A percentile compares a stretch with the other conserved stretches of the same genome.
These are phyloP conservation scores for Catocala fraxini DNA, from an alignment of 2,888 invertebrate genomes.

Conservation along the genomic window DNA sequence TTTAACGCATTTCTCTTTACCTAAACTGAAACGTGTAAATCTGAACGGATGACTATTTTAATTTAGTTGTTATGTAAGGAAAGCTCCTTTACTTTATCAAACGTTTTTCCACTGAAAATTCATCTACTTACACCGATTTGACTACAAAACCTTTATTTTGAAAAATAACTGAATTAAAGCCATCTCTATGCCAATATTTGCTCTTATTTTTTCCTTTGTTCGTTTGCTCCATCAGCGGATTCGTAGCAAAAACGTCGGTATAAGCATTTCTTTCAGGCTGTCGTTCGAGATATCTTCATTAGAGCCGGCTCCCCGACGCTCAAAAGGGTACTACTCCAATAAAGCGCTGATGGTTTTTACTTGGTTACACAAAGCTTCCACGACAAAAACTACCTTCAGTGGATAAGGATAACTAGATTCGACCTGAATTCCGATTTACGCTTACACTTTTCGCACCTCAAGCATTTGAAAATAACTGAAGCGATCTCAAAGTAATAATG, in stretches of 20 bases:
- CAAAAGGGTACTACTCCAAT: slow-evolving; percentile 47
- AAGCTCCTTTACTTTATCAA: slow-evolving; percentile 1
- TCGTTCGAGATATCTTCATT: slow-evolving; percentile 49
- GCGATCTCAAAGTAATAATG: background rate
- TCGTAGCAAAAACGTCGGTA: slow-evolving; percentile 40
- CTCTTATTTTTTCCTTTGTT: slow-evolving; percentile 22
- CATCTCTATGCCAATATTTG: slow-evolving; percentile 26
- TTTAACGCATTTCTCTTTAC: no score
- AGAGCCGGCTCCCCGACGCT: slow-evolving; percentile 32
- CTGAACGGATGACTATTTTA: no score
- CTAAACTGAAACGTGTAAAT: no score
- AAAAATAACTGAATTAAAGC: slow-evolving; percentile 21
- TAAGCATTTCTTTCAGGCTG: slow-evolving; percentile 43
- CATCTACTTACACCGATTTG: slow-evolving; percentile 5
- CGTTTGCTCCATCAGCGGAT: slow-evolving; percentile 25
- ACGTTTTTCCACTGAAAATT: background rate
- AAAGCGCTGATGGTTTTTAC: slow-evolving; percentile 46
- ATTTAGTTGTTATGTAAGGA: no score
- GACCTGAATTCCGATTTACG: background rate
- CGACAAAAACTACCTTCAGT: slow-evolving; percentile 30
- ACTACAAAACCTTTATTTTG: slow-evolving; percentile 2
- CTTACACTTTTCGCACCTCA: no score
- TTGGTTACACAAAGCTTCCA: slow-evolving; percentile 32
- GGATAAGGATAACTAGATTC: slow-evolving; percentile 15
- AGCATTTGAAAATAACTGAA: background rate